These are phyloP conservation scores for Contarinia nasturtii DNA, from an alignment of 1,140 invertebrate species.

Conservation along the genomic window DNA sequence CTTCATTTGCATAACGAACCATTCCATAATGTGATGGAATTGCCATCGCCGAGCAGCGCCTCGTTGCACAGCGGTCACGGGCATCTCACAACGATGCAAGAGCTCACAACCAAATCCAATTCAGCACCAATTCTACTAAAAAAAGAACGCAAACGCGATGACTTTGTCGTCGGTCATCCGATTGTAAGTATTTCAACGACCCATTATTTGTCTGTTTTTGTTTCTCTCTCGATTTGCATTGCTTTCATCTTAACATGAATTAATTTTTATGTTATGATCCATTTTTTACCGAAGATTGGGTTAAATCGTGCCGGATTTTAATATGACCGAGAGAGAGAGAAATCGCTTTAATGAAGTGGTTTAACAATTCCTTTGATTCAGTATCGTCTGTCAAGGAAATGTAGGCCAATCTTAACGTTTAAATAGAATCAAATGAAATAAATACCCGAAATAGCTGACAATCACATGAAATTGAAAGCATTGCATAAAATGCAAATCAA, in stretches of 20 bases:
- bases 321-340: neutral
- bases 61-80: slow-evolving; percentile 20
- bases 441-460: no score
- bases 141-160: slow-evolving; percentile 15
- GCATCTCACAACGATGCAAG: slow-evolving; percentile 14
- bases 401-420: neutral
- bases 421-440: slow-evolving; percentile 2
- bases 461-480: no score
- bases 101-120: slow-evolving; percentile 22
- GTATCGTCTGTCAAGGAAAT: no score
- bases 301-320: slow-evolving; percentile 1
- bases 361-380: no score
- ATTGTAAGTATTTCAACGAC: slow-evolving; percentile 11
- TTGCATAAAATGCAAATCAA: no score
- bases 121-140: slow-evolving; percentile 21
- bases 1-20: slow-evolving; percentile 1
- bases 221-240: slow-evolving; percentile 4
- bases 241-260: slow-evolving; percentile 4
- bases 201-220: no score
- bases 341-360: neutral
- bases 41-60: slow-evolving; percentile 21
- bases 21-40: slow-evolving; percentile 13
- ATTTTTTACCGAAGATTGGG: slow-evolving; percentile 9
- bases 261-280: no score
- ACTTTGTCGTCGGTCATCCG: slow-evolving; percentile 18